phyloP scores from a whole-genome alignment of 2,797 vertebrate species.

The Hozukius guyotensis region DNA sequence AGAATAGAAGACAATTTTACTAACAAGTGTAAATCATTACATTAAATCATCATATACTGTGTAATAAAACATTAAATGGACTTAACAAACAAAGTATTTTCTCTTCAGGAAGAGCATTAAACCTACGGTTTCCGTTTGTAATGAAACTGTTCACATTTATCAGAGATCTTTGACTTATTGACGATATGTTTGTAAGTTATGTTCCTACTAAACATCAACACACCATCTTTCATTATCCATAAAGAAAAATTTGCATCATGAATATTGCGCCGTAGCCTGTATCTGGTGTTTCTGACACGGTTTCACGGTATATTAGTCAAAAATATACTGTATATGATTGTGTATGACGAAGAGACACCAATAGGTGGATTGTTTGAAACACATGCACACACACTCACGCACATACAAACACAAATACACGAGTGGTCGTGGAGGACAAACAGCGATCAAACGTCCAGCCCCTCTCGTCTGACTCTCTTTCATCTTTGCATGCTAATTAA shows the following conservation, averaged over 20 bases:
- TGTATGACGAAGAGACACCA: not conserved
- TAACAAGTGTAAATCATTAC: not conserved
- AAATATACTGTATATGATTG: not conserved
- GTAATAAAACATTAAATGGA: not conserved
- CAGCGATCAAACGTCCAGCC: constrained; percentile 48
- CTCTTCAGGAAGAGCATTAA: not conserved
- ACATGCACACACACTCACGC: not conserved
- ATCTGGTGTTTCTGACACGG: not conserved
- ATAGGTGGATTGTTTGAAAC: not conserved
- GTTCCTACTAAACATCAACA: not conserved
- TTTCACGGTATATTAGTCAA: not conserved
- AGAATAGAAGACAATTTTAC: too few relatives aligned
- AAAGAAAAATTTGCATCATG: not conserved
- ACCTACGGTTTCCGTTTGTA: not conserved
- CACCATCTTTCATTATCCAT: not conserved
- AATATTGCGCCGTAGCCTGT: not conserved
- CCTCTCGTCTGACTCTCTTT: constrained; percentile 65
- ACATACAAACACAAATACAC: constrained; percentile 18
- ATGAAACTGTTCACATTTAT: not conserved
- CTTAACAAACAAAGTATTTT: not conserved
- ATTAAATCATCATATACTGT: not conserved
- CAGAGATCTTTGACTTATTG: not conserved
- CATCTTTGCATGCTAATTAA: constrained; percentile 81
- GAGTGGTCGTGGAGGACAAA: constrained; percentile 46
- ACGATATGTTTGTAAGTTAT: not conserved